Percentiles rank a stretch among this genome's conserved stretches.
These are phyloP conservation scores for Dallia pectoralis DNA, from an alignment of 2,797 vertebrate genomes.

Conservation along the genomic window DNA sequence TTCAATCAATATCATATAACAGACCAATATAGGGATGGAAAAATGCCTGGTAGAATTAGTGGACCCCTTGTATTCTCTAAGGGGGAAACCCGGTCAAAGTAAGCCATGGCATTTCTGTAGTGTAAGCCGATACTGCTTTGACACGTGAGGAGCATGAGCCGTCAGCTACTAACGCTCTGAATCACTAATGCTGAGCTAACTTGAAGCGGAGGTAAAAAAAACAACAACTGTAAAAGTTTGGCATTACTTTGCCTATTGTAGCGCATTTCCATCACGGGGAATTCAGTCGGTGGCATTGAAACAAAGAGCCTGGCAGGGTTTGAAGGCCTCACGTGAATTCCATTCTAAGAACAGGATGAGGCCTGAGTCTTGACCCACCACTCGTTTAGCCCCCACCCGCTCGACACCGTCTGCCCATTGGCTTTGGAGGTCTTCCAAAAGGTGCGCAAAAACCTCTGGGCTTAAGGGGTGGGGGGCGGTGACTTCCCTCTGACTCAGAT, in stretches of 20 bases:
- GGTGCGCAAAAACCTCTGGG: slow-evolving; percentile 17
- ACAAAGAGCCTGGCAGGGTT: slow-evolving; percentile 51
- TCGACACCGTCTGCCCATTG: slow-evolving; percentile 59
- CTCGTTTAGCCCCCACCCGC: slow-evolving; percentile 12
- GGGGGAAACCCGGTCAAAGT: slow-evolving; percentile 41
- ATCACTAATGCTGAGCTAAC: slow-evolving; percentile 38
- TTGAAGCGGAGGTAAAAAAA: slow-evolving; percentile 37
- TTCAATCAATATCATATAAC: slow-evolving; percentile 60
- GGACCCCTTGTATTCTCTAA: neutral
- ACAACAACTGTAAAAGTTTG: slow-evolving; percentile 21
- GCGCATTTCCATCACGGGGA: neutral
- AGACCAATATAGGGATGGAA: slow-evolving; percentile 43
- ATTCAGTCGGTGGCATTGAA: slow-evolving; percentile 12
- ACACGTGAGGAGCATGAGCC: slow-evolving; percentile 27
- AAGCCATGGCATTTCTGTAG: slow-evolving; percentile 52
- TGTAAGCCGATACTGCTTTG: slow-evolving; percentile 51
- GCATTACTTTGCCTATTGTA: slow-evolving; percentile 17
- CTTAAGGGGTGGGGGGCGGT: neutral
- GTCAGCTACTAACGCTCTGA: slow-evolving; percentile 43
- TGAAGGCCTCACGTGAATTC: slow-evolving; percentile 54
- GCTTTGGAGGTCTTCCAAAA: slow-evolving; percentile 46
- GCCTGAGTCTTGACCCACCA: slow-evolving; percentile 40
- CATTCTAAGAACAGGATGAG: slow-evolving; percentile 52
- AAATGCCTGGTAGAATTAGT: neutral
- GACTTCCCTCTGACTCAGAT: slow-evolving; percentile 34